Conservation (phyloP, 2,797 vertebrate genomes). For the Tadarida brasiliensis region DNA sequence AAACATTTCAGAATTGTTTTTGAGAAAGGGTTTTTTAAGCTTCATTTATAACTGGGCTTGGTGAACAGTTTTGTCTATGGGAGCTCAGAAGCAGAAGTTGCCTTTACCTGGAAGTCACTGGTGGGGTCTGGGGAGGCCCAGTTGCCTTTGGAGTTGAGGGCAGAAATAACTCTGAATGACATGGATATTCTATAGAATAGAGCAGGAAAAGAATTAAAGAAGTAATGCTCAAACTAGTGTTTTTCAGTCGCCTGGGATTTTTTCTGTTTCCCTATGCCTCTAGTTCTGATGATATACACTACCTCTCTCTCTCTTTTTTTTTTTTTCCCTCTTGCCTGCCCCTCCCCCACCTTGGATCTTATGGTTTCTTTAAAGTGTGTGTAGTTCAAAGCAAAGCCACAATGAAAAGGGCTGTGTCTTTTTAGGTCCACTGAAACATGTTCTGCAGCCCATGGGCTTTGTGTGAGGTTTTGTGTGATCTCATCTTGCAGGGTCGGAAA, state of each 20-base stretch:
- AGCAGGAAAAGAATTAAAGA: background rate
- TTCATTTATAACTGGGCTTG: background rate
- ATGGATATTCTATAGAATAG: background rate
- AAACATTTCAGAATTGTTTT: slow-evolving; percentile 32
- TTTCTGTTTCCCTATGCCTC: background rate
- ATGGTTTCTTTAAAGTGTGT: slow-evolving; percentile 54
- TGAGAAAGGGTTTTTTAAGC: background rate
- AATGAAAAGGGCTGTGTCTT: slow-evolving; percentile 77
- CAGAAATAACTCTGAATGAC: background rate
- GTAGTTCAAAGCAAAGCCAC: slow-evolving; percentile 69
- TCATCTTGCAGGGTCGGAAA: slow-evolving; percentile 80
- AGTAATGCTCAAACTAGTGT: background rate
- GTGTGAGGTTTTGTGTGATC: slow-evolving; percentile 83
- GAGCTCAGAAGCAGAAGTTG: background rate
- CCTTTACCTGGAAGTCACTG: background rate
- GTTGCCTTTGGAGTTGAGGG: background rate
- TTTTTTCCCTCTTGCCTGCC: background rate
- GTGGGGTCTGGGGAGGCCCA: background rate
- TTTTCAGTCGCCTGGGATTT: slow-evolving; percentile 1
- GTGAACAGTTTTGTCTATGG: background rate
- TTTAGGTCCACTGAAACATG: slow-evolving; percentile 69
- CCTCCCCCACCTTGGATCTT: background rate
- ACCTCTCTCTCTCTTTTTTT: background rate
- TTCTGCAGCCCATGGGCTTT: slow-evolving; percentile 79
- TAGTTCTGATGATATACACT: background rate